These are phyloP conservation scores for Motacilla tschutschensis DNA, from an alignment of 2,113 vertebrate species.

Conservation along the genomic window DNA sequence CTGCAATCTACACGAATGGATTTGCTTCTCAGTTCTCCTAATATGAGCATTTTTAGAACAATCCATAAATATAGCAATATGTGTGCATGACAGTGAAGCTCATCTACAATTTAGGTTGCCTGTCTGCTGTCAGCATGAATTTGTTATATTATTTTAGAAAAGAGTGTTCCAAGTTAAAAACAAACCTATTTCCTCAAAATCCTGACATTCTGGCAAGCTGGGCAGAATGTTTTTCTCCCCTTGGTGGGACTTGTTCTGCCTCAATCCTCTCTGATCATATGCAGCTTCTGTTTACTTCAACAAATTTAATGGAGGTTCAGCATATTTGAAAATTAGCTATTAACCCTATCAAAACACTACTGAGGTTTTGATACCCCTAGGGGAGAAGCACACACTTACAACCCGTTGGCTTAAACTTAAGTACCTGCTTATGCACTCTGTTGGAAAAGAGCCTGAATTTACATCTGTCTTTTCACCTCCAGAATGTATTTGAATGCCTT, in stretches of 20 bases:
- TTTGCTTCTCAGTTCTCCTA: constrained; percentile 9
- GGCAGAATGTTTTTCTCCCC: background rate
- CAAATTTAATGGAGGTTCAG: background rate
- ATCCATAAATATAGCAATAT: background rate
- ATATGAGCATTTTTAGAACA: background rate
- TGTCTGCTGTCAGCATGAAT: background rate
- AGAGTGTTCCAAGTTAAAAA: background rate
- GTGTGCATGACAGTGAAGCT: background rate
- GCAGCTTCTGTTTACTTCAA: background rate
- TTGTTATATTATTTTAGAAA: background rate
- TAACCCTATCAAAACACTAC: background rate
- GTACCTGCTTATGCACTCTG: background rate
- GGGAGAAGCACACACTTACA: background rate
- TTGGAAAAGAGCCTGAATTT: background rate
- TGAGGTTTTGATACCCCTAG: background rate
- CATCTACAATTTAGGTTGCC: background rate
- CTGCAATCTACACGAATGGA: background rate
- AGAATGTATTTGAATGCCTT: background rate
- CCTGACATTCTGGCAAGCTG: background rate
- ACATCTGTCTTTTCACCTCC: background rate
- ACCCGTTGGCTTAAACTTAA: background rate
- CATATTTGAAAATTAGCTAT: constrained; percentile 10
- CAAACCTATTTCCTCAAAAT: background rate
- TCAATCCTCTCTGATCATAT: background rate
- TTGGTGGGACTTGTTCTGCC: background rate